These are phyloP conservation scores for Formica exsecta DNA, from an alignment of 1,140 invertebrate genomes.

Conservation along the genomic window DNA sequence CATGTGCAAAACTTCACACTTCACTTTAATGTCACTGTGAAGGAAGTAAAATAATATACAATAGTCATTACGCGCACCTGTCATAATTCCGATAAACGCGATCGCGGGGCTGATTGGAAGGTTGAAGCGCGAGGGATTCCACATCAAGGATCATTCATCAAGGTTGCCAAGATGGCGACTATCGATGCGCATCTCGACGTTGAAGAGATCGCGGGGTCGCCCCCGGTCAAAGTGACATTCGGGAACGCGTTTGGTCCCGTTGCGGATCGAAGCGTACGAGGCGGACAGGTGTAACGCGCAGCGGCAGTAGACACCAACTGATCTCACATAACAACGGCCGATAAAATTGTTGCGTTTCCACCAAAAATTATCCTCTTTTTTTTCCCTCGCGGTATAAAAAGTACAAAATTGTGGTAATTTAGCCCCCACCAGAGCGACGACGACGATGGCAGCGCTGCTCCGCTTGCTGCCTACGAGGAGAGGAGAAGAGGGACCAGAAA, in stretches of 20 bases:
- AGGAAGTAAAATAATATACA: constrained; percentile 1
- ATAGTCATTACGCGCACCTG: constrained; percentile 24
- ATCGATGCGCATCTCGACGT: background rate
- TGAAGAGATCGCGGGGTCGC: background rate
- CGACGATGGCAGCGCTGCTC: constrained; percentile 69
- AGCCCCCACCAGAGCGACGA: constrained; percentile 76
- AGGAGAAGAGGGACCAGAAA: constrained; percentile 68
- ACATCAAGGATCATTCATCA: constrained; percentile 26
- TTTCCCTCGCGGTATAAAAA: constrained; percentile 82
- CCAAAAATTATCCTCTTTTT: constrained; percentile 85
- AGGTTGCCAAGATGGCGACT: constrained; percentile 70
- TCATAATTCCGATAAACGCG: background rate
- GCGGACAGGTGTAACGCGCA: constrained; percentile 83
- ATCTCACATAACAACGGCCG: constrained; percentile 85
- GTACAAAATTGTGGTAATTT: constrained; percentile 86
- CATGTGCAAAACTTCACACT: constrained; percentile 11
- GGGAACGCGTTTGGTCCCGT: constrained; percentile 6
- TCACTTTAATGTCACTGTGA: constrained; percentile 36
- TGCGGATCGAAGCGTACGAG: constrained; percentile 58
- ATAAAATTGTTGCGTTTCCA: constrained; percentile 86
- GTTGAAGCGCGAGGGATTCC: background rate
- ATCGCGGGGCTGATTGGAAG: background rate
- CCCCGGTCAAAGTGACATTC: constrained; percentile 47
- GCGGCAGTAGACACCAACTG: constrained; percentile 84
- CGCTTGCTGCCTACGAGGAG: constrained; percentile 68